Evolutionary conservation across 2,888 invertebrate species (phyloP).

Genomic region (Cantharis nigra): DNA sequence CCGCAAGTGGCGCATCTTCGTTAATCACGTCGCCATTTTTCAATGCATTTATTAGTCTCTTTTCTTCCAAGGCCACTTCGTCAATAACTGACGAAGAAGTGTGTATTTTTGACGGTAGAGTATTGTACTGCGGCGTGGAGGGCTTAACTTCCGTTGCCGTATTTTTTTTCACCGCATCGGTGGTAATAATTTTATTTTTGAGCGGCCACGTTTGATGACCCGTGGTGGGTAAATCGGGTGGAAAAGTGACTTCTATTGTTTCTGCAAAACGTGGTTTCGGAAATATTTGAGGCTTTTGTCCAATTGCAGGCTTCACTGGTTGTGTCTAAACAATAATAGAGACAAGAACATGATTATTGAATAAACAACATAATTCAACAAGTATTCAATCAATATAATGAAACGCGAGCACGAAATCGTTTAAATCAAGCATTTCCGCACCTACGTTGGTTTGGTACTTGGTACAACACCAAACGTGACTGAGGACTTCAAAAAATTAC

Average conservation of each 20-base stretch:
- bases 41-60: slow-evolving; percentile 75
- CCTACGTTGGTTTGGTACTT: slow-evolving; percentile 18
- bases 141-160: slow-evolving; percentile 25
- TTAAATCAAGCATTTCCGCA: slow-evolving; percentile 16
- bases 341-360: slow-evolving; percentile 11
- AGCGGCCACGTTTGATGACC: slow-evolving; percentile 64
- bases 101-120: slow-evolving; percentile 33
- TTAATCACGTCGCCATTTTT: slow-evolving; percentile 71
- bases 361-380: slow-evolving; percentile 18
- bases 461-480: slow-evolving; percentile 17
- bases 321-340: slow-evolving; percentile 30
- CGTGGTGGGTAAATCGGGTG: slow-evolving; percentile 60
- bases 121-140: slow-evolving; percentile 27
- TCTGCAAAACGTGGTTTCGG: slow-evolving; percentile 60
- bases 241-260: slow-evolving; percentile 68
- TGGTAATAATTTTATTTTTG: slow-evolving; percentile 61
- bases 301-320: slow-evolving; percentile 57
- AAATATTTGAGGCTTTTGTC: slow-evolving; percentile 58
- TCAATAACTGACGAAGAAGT: slow-evolving; percentile 53
- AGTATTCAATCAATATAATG: slow-evolving; percentile 24
- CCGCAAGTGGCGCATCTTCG: slow-evolving; percentile 53
- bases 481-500: slow-evolving; percentile 2
- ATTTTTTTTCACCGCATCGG: slow-evolving; percentile 35
- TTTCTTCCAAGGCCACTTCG: slow-evolving; percentile 82
- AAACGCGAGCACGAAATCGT: slow-evolving; percentile 24